Evolutionary conservation across 1,140 invertebrate species (phyloP), one percentile per base, ranked within the genome.

Genomic region (Drepana arcuata): DNA sequence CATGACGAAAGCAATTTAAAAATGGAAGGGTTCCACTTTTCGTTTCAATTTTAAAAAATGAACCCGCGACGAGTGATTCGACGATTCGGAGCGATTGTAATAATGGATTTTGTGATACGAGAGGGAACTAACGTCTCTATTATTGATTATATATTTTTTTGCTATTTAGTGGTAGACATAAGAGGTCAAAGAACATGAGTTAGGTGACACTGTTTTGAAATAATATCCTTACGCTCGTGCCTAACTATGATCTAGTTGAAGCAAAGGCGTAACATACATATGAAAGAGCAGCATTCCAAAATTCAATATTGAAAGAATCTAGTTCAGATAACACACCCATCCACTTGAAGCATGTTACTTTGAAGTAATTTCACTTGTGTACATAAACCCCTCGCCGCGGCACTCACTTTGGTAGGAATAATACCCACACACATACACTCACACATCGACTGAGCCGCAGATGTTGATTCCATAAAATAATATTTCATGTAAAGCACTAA

Each of bases 391-490:
- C 63, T 71, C 67, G 16, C 44, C 41, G n/a, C 41, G 33, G 41
- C 43, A 34, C 32, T 33, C 49, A 32, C 51, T 48, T 41, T 31
- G 43, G n/a, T n/a, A 10, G 24, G 28, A 44, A 58, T 56, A 68
- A 62, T 50, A 38, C 54, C 16, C 45, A 60, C 61, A 44, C 65
- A 66, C 58, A 60, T 47, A 43, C 36, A 33, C 56, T 36, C 46
- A 49, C 52, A 56, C 58, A 60, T 46, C 36, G 45, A 35, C 33
- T 30, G 35, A 41, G 55, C 55, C 64, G 71, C 77, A 81, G 77
- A 81, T 79, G 77, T 71, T 77, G 74, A 81, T 81, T 78, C 72
- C 74, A 79, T 81, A 79, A 79, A 81, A 81, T 81, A 79, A 81
- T 81, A 81, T 81, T 79, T 81, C 77, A 81, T 81, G 77, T 81